These are phyloP conservation scores for Poicephalus gulielmi DNA, from an alignment of 2,113 vertebrate genomes.

Conservation along the genomic window DNA sequence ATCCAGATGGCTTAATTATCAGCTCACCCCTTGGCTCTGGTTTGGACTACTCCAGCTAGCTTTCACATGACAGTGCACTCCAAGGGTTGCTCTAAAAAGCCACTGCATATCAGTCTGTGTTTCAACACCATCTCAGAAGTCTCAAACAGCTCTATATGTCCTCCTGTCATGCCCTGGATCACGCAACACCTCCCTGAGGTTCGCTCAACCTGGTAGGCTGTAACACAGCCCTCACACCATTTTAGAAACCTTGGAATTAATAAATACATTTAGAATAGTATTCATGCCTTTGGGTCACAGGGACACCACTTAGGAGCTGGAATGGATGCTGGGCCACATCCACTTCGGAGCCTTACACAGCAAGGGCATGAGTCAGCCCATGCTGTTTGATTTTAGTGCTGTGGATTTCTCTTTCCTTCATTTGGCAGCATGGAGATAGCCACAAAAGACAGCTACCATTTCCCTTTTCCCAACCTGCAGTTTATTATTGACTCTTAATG, in stretches of 20 bases:
- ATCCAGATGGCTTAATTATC: background rate
- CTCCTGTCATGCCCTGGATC: background rate
- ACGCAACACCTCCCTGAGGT: background rate
- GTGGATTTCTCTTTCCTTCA: background rate
- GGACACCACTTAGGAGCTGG: background rate
- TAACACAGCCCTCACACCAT: background rate
- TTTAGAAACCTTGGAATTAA: background rate
- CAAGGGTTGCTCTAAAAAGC: background rate
- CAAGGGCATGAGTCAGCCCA: rapidly evolving
- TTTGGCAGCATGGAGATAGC: background rate
- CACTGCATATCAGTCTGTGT: background rate
- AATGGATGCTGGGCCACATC: background rate
- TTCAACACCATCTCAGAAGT: background rate
- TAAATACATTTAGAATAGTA: background rate
- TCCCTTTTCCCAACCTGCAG: background rate
- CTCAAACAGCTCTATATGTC: background rate
- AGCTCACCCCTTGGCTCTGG: background rate
- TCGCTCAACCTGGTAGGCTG: background rate
- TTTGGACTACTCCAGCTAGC: background rate
- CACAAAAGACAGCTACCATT: background rate
- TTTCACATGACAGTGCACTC: background rate
- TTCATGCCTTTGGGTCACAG: background rate
- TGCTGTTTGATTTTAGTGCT: background rate
- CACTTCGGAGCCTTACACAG: background rate
- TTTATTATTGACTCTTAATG: background rate